Conservation (phyloP, 2,113 vertebrate genomes). For the Hiodon alosoides region DNA sequence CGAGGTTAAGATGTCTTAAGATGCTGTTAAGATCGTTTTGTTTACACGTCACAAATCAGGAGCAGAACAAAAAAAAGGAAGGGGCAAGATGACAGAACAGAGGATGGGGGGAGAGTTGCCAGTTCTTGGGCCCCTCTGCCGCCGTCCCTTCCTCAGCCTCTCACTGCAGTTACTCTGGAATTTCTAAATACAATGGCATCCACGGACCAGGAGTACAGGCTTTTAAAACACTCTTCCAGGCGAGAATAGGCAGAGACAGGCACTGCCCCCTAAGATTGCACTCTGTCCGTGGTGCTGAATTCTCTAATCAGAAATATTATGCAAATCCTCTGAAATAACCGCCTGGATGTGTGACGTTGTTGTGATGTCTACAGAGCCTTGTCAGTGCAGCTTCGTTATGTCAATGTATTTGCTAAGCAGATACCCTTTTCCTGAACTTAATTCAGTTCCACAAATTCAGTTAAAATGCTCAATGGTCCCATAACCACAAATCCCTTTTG, state of each 20-base stretch:
- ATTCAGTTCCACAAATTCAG: no score
- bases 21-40: background rate
- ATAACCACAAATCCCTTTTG: no score
- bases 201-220: background rate
- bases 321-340: background rate
- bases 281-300: slow-evolving; percentile 45
- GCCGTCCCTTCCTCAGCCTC: no score
- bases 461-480: no score
- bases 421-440: no score
- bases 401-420: background rate
- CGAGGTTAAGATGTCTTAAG: background rate
- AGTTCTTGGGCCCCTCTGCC: no score
- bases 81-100: no score
- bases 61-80: no score
- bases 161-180: no score
- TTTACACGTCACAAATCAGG: no score
- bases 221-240: background rate
- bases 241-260: no score
- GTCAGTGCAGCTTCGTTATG: background rate
- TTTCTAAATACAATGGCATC: background rate
- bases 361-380: background rate
- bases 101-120: no score
- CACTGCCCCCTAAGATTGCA: background rate
- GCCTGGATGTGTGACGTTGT: background rate
- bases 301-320: background rate